phyloP scores from a whole-genome alignment of 2,888 invertebrate species.

The Dicranocentrus wangi region DNA sequence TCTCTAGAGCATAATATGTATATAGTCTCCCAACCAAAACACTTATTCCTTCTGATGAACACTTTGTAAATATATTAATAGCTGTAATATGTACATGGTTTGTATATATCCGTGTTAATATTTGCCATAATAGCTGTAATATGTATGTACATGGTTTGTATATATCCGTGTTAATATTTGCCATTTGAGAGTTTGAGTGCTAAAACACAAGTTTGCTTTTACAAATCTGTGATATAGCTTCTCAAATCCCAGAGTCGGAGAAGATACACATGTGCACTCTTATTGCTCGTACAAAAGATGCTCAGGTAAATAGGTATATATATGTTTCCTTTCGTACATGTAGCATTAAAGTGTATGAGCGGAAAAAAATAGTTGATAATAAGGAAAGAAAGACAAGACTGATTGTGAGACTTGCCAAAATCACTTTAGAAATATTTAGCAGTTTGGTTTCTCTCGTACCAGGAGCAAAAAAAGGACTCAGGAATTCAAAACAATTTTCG shows the following conservation, averaged over 20 bases:
- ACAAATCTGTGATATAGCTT: constrained; percentile 7
- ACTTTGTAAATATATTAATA: no score
- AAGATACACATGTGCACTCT: constrained; percentile 14
- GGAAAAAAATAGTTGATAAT: background rate
- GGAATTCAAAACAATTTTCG: constrained; percentile 41
- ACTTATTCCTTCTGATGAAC: no score
- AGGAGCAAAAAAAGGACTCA: constrained; percentile 28
- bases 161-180: constrained; percentile 37
- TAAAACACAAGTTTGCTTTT: constrained; percentile 38
- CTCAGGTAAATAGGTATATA: background rate
- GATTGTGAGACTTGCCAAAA: constrained; percentile 52
- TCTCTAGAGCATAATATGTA: no score
- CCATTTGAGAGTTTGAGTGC: constrained; percentile 27
- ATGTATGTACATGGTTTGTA: no score
- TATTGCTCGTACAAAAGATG: background rate
- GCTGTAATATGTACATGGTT: no score
- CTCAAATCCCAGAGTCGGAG: background rate
- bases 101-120: no score
- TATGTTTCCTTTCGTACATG: background rate
- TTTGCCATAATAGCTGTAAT: no score
- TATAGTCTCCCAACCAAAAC: no score
- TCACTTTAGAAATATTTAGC: constrained; percentile 14
- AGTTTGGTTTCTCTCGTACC: constrained; percentile 3
- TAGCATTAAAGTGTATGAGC: no score
- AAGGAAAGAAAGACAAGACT: constrained; percentile 33